Conservation (phyloP, 1,140 invertebrate genomes). For the Drosophila nigromelanica region DNA sequence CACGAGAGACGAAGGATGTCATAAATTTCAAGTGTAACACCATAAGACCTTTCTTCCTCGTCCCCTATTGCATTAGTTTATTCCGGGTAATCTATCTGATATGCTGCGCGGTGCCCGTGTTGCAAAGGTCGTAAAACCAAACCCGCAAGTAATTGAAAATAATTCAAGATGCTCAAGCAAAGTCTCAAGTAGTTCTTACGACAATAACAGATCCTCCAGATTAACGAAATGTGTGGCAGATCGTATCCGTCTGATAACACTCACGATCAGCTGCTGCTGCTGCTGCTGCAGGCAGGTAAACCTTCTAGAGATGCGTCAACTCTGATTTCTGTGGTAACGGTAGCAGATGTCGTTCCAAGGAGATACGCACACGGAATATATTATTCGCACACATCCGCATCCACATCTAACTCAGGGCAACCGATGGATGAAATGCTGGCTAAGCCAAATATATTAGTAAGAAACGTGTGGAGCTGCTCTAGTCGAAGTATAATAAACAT, state of each 20-base stretch:
- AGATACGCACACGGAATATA: not conserved
- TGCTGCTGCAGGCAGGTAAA: slow-evolving; percentile 2
- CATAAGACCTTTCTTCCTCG: slow-evolving; percentile 46
- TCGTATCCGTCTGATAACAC: slow-evolving; percentile 31
- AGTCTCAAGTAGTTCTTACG: slow-evolving; percentile 45
- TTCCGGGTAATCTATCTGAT: slow-evolving; percentile 44
- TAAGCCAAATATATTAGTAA: too few species aligned
- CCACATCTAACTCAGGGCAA: too few species aligned
- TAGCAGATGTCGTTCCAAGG: slow-evolving; percentile 3
- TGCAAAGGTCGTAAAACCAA: slow-evolving; percentile 57
- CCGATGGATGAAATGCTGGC: too few species aligned
- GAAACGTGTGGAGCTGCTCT: too few species aligned
- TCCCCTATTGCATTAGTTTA: slow-evolving; percentile 29
- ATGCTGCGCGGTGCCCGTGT: slow-evolving; percentile 36
- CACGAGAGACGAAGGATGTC: slow-evolving; percentile 69
- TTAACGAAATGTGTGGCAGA: slow-evolving; percentile 37
- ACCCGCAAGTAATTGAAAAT: slow-evolving; percentile 78
- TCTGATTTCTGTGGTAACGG: slow-evolving; percentile 10
- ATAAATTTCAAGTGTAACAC: slow-evolving; percentile 81
- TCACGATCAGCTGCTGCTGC: slow-evolving; percentile 35
- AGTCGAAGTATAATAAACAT: too few species aligned
- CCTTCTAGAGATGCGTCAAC: not conserved
- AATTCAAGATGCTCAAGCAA: slow-evolving; percentile 55
- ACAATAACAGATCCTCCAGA: slow-evolving; percentile 17
- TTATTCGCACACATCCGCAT: not conserved